A percentile compares a stretch with the other conserved stretches of the same genome.
Evolutionary conservation across 2,113 vertebrate genomes (phyloP).

Genomic region (Rhizomys pruinosus): DNA sequence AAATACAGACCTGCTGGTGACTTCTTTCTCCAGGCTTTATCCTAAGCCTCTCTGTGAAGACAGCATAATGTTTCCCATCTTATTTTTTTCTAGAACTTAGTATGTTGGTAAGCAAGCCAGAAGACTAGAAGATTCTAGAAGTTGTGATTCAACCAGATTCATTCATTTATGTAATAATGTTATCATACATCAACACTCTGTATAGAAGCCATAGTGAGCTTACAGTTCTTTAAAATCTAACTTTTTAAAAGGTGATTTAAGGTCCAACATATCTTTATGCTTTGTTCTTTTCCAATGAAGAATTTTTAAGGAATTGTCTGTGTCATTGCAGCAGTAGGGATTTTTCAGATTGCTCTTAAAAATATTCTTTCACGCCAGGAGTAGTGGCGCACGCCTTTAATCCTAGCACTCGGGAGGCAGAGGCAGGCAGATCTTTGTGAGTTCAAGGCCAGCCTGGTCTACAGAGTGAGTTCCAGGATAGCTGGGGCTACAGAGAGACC

Average conservation of each 20-base stretch:
- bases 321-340: background rate
- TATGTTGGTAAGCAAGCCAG: background rate
- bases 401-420: too few species aligned
- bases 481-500: too few species aligned
- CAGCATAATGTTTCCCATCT: background rate
- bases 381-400: too few species aligned
- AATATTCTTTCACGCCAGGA: background rate
- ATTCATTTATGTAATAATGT: background rate
- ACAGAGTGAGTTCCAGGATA: too few species aligned
- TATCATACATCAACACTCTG: background rate
- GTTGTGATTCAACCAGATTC: background rate
- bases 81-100: background rate
- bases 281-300: background rate
- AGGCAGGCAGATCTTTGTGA: too few species aligned
- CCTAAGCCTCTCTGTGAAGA: background rate
- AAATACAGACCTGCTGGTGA: background rate
- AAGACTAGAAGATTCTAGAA: background rate
- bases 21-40: background rate
- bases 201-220: background rate
- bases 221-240: conserved; percentile 12
- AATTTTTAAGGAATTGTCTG: background rate
- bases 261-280: background rate
- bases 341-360: background rate
- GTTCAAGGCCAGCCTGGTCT: too few species aligned
- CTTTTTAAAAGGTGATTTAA: background rate